Base-by-base conservation (phyloP, 2,113 vertebrate species). In the cat (Felis catus) region DNA sequence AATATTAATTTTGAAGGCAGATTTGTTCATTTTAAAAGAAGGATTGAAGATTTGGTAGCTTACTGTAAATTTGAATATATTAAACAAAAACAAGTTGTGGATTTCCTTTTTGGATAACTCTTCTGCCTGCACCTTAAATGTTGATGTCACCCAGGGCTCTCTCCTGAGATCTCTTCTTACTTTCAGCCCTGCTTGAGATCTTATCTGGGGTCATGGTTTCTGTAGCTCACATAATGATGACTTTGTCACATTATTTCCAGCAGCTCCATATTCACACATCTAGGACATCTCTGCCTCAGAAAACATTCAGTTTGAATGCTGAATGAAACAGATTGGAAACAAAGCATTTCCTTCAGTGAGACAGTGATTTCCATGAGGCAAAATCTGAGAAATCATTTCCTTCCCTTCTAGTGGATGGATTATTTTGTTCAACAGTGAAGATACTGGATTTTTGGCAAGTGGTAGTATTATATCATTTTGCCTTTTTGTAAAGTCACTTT, bases 401-500 rank as follows among this genome's bases (percentile, higher is more conserved):
- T 68, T 33, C 27, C 23, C 39, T 86, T 90, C 33, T 36, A 53
- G 36, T 36, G 71, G 51, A 65, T 79, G 63, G 41, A 53, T 71
- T 55, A 8, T 48, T 91, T 82, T 48, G 8, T 83, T 55, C 36
- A 83, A 15, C n/a, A 66, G 39, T 90, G 86, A 79, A 79, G 70
- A 48, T 21, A 31, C 25, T 66, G n/a, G 45, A 85, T 86, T 13
- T 39, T 13, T 91, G 81, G 29, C 65, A 85, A 55, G 45, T 45
- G 16, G 19, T 79, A 21, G 23, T 96, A 71, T 6, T 90, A 21
- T 36, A 33, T 74, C 45, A 39, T 58, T 31, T 74, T 93, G 70
- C 58, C 68, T 79, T 96, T 91, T 92, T 39, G 10, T 88, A 76
- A 81, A 91, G 51, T 70, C 13, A 87, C 41, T 84, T 89, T 80